A percentile compares a stretch with the other conserved stretches of the same genome.
These are phyloP conservation scores for Sylvicola fuscatus DNA, from an alignment of 2,888 invertebrate genomes.

Conservation along the genomic window DNA sequence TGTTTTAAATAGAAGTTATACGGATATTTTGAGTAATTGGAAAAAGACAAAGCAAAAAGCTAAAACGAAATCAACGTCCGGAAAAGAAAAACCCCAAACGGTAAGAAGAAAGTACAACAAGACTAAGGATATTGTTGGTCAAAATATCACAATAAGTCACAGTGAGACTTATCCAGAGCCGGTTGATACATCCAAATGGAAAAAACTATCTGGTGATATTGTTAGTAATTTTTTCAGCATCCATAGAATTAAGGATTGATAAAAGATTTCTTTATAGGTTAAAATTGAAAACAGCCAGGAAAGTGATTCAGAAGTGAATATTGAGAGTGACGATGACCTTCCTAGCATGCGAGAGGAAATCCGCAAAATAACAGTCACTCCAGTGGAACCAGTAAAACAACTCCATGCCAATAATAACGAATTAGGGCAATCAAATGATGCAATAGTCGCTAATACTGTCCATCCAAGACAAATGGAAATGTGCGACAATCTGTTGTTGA, in stretches of 20 bases:
- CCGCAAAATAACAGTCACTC: not conserved
- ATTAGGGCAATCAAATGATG: too few relatives aligned
- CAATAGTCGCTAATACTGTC: too few relatives aligned
- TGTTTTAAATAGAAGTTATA: not conserved
- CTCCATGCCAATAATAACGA: too few relatives aligned
- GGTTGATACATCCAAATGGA: not conserved
- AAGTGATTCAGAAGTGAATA: conserved; percentile 37
- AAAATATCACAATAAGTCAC: conserved; percentile 10
- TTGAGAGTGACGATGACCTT: conserved; percentile 27
- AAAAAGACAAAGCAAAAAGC: not conserved
- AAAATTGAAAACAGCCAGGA: conserved; percentile 25
- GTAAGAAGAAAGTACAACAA: conserved; percentile 1
- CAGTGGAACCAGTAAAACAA: too few relatives aligned
- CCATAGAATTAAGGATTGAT: too few relatives aligned
- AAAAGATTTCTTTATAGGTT: conserved; percentile 5
- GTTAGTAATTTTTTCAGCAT: not conserved
- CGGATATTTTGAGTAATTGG: not conserved
- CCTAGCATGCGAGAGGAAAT: not conserved
- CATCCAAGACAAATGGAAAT: too few relatives aligned
- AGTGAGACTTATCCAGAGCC: too few relatives aligned
- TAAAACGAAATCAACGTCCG: conserved; percentile 1
- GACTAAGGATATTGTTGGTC: conserved; percentile 4
- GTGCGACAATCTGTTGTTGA: conserved; percentile 8
- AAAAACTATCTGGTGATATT: not conserved
- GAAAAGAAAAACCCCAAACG: conserved; percentile 1